Evolutionary conservation across 2,113 vertebrate species (phyloP).

Genomic region (Odocoileus hemionus): DNA sequence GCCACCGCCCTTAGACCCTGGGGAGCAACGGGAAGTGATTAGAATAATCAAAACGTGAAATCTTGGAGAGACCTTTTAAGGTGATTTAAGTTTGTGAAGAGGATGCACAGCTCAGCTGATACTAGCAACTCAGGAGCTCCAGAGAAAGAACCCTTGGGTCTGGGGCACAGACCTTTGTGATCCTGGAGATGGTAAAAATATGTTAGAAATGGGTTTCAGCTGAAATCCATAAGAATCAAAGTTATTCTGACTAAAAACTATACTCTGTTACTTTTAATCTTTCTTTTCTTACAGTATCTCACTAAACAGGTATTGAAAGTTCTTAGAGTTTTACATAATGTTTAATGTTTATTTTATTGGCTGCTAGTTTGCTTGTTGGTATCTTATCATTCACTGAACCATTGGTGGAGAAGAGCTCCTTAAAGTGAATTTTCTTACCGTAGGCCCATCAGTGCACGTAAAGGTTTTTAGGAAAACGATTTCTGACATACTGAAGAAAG

Average conservation of each 20-base stretch:
- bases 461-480: not conserved
- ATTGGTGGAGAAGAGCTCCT: not conserved
- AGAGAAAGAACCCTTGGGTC: not conserved
- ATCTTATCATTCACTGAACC: not conserved
- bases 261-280: not conserved
- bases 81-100: not conserved
- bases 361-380: not conserved
- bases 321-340: not conserved
- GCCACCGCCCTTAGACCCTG: not conserved
- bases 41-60: not conserved
- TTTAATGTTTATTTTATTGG: not conserved
- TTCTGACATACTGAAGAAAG: not conserved
- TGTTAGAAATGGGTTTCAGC: not conserved
- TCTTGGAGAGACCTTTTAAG: not conserved
- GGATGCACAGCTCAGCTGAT: not conserved
- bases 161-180: not conserved
- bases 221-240: not conserved
- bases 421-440: not conserved
- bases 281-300: not conserved
- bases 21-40: not conserved
- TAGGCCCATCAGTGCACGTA: not conserved
- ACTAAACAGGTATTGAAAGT: not conserved
- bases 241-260: not conserved
- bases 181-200: not conserved
- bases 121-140: not conserved